Evolutionary conservation across 2,113 vertebrate genomes (phyloP), one percentile per base, ranked within the genome.

Genomic region (Pterocles orientalis): DNA sequence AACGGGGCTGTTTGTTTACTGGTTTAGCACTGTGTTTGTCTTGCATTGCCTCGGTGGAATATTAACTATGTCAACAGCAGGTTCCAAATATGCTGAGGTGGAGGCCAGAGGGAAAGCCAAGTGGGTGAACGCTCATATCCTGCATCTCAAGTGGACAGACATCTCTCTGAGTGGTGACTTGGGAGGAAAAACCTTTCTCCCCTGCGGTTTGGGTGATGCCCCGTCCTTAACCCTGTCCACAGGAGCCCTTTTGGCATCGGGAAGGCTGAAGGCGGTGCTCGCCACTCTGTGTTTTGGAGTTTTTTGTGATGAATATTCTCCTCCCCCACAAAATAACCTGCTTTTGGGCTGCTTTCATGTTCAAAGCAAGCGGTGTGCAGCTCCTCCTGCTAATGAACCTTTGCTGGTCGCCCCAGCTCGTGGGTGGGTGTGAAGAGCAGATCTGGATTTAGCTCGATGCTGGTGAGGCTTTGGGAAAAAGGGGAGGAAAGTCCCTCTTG

Each of bases 361-460:
- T 89, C 82, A 71, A 85, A 92, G 92, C 70, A n/a, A 80, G 76
- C 41, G 29, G 53, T 29, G 14, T 6, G 1, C 1, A 1, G 91
- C 91, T 95, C 77, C 86, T 90, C 82, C 78, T 83, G 57, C 83
- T 90, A 41, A 84, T 60, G 68, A 90, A 84, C 62, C 87, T 90
- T 65, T 41, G 33, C 72, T 70, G 94, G 86, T 50, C 87, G 73
- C 73, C 77, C 66, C 14, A 1, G 77, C 68, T 78, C 1, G 48
- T 91, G 88, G 86, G 72, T 76, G 82, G 86, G 78, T 94, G 92
- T 53, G 82, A 80, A 87, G 88, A 80, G 86, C 53, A 84, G 90
- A 70, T 65, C 86, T 90, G 89, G 78, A 62, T 90, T 92, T 92
- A 94, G 81, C 61, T 78, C 21, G 3, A 34, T 79, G 70, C 88